Evolutionary conservation across 2,113 vertebrate genomes (phyloP).

Genomic region (Hydrochoerus hydrochaeris): DNA sequence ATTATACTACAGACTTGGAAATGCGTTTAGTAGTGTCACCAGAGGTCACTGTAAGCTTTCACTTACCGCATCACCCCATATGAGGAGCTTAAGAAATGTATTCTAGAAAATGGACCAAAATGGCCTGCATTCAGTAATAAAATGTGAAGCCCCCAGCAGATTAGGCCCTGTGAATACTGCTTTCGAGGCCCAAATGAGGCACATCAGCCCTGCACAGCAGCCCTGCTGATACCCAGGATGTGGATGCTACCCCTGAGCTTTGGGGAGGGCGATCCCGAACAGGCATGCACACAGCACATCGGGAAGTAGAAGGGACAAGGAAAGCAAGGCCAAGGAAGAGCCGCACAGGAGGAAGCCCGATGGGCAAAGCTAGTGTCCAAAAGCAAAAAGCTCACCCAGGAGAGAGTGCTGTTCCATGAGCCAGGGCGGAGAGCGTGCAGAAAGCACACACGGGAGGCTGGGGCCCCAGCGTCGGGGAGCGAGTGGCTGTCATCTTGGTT

Average conservation of each 20-base stretch:
- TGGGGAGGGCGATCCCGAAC: no score
- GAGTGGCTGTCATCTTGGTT: background rate
- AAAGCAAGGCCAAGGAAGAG: background rate
- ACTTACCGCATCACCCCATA: background rate
- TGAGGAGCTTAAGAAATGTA: background rate
- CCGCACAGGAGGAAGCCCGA: background rate
- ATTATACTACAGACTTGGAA: background rate
- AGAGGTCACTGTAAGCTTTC: background rate
- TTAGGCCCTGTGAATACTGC: background rate
- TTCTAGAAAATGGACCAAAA: background rate
- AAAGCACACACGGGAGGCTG: background rate
- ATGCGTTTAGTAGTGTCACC: background rate
- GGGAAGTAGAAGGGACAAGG: background rate
- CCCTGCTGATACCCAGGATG: background rate
- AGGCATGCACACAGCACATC: background rate
- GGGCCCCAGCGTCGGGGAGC: background rate
- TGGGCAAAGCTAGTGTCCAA: background rate
- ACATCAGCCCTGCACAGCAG: background rate
- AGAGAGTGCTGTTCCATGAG: background rate
- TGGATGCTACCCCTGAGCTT: background rate
- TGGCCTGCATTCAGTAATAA: background rate
- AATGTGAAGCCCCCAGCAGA: background rate
- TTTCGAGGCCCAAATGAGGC: background rate
- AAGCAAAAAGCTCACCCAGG: background rate
- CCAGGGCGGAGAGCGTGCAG: background rate